Evolutionary conservation across 2,113 vertebrate species (phyloP), one percentile per base, ranked within the genome.

Genomic region (Onychorhynchus coronatus): DNA sequence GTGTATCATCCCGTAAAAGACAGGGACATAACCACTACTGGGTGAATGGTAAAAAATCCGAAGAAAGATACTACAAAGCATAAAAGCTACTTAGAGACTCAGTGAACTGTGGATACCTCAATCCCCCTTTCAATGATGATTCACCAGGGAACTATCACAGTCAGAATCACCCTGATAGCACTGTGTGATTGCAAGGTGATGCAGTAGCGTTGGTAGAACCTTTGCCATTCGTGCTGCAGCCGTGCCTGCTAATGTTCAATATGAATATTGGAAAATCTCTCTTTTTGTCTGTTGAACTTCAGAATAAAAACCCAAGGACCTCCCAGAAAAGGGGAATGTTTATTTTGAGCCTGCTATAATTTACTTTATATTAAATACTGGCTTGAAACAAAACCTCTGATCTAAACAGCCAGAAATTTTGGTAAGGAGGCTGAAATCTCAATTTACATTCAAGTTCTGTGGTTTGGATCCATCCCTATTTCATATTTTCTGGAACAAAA

Each of bases 401-500:
- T 76, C 53, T n/a, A 91, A 95, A 87, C 46, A 58, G 17, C 2
- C 66, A 85, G 76, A 94, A 75, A 76, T 88, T 85, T 95, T 8
- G 1, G 52, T 82, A 53, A 63, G 80, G 39, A 85, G 18, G 15
- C 35, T 81, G 70, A 92, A 94, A 75, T 91, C 28, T 87, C 35
- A 61, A 72, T 92, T 95, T 92, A 65, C 56, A 65, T 78, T 79
- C 22, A 92, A 85, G 53, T 88, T 82, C 63, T 95, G 70, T 94
- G 91, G 84, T 87, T 92, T 95, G 91, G 87, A 82, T 56, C 35
- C 30, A 35, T 75, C 66, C 21, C 50, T 87, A 47, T 71, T 81
- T 95, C 42, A 72, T 89, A 77, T 91, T 95, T 93, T 55, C 84
- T 87, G 86, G 25, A 81, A 93, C 47, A 73, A 63, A 95, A 71